Evolutionary conservation across 1,140 invertebrate genomes (phyloP).

Genomic region (Cydia splendana): DNA sequence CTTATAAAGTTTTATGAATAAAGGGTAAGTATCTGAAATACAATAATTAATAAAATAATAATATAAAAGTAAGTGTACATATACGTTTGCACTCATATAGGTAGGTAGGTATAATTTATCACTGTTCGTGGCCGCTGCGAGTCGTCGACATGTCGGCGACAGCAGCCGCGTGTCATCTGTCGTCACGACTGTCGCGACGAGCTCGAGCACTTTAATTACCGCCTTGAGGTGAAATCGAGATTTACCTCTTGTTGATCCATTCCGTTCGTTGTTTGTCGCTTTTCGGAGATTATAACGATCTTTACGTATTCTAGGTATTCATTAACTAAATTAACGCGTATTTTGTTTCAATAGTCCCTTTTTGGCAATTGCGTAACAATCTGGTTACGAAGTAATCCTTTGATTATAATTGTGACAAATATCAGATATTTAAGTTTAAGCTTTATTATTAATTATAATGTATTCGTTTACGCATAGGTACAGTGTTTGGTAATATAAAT

Average conservation of each 20-base stretch:
- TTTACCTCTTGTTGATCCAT: background rate
- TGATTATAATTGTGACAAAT: too few relatives aligned
- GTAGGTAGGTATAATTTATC: background rate
- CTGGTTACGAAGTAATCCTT: too few relatives aligned
- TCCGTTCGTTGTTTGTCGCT: background rate
- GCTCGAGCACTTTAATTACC: slow-evolving; percentile 6
- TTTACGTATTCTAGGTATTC: background rate
- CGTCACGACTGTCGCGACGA: background rate
- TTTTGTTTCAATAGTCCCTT: too few relatives aligned
- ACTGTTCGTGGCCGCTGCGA: background rate
- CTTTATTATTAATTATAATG: too few relatives aligned
- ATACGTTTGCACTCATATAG: background rate
- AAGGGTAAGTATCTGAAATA: background rate
- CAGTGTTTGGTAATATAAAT: too few relatives aligned
- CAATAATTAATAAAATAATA: too few relatives aligned
- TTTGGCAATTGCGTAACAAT: too few relatives aligned
- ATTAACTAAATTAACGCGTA: background rate
- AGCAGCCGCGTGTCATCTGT: background rate
- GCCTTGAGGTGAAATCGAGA: background rate
- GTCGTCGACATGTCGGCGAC: background rate
- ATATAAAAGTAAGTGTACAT: too few relatives aligned
- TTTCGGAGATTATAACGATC: background rate
- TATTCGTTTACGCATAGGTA: too few relatives aligned
- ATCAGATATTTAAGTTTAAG: too few relatives aligned
- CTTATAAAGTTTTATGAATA: too few relatives aligned